Conservation (phyloP, 2,888 invertebrate species). For the Vandiemenella viatica region DNA sequence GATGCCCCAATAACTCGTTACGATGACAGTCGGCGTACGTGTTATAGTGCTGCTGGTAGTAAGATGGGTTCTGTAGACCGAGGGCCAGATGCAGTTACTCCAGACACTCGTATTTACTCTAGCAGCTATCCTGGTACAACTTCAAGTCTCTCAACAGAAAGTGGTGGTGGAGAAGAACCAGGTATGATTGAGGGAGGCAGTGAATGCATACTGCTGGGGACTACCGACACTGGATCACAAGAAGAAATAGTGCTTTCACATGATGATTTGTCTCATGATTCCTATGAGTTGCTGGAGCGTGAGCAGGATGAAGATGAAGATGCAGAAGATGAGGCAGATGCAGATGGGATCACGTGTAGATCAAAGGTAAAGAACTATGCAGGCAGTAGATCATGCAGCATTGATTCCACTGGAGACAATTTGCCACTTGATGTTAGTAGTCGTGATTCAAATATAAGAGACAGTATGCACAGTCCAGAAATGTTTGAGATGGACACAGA, state of each 20-base stretch:
- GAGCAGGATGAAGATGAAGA: constrained; percentile 46
- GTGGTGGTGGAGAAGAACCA: constrained; percentile 50
- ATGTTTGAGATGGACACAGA: constrained; percentile 3
- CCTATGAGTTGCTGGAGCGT: constrained; percentile 70
- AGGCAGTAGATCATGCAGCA: constrained; percentile 44
- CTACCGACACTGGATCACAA: constrained; percentile 19
- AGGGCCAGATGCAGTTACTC: constrained; percentile 41
- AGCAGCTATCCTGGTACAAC: constrained; percentile 74
- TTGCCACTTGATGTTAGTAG: constrained; percentile 56
- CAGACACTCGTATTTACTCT: constrained; percentile 62
- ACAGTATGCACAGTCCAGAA: constrained; percentile 1
- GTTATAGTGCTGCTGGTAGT: constrained; percentile 43
- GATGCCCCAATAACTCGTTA: constrained; percentile 60
- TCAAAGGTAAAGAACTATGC: constrained; percentile 6
- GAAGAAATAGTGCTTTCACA: constrained; percentile 38
- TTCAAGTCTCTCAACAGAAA: constrained; percentile 45
- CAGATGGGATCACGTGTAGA: constrained; percentile 2
- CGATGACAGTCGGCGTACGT: constrained; percentile 47
- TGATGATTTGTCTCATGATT: constrained; percentile 77
- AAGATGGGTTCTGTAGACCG: constrained; percentile 45
- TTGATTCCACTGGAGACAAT: constrained; percentile 62
- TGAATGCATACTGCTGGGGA: constrained; percentile 19
- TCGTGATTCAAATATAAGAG: neutral
- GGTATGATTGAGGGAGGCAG: constrained; percentile 43
- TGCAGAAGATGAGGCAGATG: constrained; percentile 23